Evolutionary conservation across 1,140 invertebrate species (phyloP), one percentile per base, ranked within the genome.

Genomic region (Atta texana): DNA sequence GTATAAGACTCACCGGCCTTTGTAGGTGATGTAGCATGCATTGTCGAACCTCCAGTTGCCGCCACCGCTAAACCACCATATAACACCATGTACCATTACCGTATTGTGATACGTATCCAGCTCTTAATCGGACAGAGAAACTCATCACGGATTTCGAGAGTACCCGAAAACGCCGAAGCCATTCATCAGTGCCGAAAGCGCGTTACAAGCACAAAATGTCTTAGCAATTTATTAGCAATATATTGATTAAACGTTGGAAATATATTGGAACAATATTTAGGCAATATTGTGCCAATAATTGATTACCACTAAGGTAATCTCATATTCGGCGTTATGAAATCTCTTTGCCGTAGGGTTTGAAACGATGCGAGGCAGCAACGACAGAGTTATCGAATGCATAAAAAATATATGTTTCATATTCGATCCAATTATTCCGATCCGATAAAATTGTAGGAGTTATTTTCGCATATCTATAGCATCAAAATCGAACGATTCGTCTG

Each of bases 51-150:
- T 92, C 93, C 92, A 88, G 92, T 94, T 91, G 94, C 92, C 92
- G 94, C 91, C 93, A 94, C 93, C 93, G 94, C 94, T 95, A 95
- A 95, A 95, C 90, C 93, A 95, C 88, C 93, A 94, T 92, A 95
- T 87, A 94, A 93, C 87, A 93, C 88, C 92, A 91, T 92, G 92
- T 92, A 93, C 90, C 91, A 92, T 93, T 93, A 94, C 92, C 91
- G 91, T 91, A 89, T 69, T 85, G 87, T 76, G 88, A 39, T 77
- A 49, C 28, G 63, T 28, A 69, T 76, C 63, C 77, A 76, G 59
- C 57, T 87, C 78, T 84, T 63, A 59, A 91, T 72, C 59, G 72
- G 85, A 91, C 89, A 91, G 89, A 91, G 89, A 89, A 84, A 91
- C 76, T 87, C 61, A 24, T 24, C 55, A 24, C 69, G 69, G 69